These are phyloP conservation scores for Notocelia uddmanniana DNA, from an alignment of 2,888 invertebrate genomes.

Conservation along the genomic window DNA sequence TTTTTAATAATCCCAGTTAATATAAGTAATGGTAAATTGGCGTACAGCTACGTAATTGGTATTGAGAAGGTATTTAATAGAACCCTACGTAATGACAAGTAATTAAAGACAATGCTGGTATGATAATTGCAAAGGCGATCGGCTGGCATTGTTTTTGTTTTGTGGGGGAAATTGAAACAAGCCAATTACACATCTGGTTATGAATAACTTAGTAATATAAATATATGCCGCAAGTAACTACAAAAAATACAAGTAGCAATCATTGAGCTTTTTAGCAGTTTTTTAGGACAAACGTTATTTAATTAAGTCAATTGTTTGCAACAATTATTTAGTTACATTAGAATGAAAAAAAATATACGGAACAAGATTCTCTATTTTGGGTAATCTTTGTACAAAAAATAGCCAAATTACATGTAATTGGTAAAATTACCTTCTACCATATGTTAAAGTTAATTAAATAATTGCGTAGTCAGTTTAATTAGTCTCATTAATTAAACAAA, in stretches of 20 bases:
- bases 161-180: conserved; percentile 21
- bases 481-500: neutral
- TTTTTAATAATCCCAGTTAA: conserved; percentile 33
- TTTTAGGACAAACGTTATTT: neutral
- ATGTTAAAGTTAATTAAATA: neutral
- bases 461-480: conserved; percentile 1
- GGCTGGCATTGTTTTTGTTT: conserved; percentile 56
- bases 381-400: neutral
- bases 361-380: neutral
- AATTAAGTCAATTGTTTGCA: neutral
- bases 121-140: conserved; percentile 70
- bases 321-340: too few relatives aligned
- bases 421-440: neutral
- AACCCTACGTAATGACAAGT: conserved; percentile 65
- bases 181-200: conserved; percentile 36
- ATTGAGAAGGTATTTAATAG: conserved; percentile 60
- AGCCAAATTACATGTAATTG: neutral
- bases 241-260: neutral
- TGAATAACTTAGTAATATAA: conserved; percentile 7
- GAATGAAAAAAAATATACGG: neutral
- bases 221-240: neutral
- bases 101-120: conserved; percentile 70
- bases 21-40: conserved; percentile 58
- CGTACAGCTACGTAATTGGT: conserved; percentile 50
- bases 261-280: neutral